Conservation (phyloP, 2,113 vertebrate genomes). For the Dissostichus mawsoni region DNA sequence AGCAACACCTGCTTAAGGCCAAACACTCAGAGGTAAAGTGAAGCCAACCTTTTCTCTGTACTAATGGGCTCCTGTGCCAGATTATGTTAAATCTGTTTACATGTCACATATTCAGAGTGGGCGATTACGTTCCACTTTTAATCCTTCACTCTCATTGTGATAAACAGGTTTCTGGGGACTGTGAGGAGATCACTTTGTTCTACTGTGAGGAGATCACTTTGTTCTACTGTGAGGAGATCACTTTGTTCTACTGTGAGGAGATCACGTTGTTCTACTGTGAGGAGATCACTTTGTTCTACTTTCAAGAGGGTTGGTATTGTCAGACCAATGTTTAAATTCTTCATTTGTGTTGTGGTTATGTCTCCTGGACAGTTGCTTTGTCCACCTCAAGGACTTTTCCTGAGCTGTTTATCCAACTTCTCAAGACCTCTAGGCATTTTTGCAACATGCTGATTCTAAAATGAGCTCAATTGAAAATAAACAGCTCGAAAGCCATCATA, state of each 20-base stretch:
- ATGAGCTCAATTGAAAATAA: conserved; percentile 22
- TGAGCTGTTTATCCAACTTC: conserved; percentile 21
- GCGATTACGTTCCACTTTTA: background rate
- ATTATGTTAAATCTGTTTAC: conserved; percentile 27
- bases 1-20: background rate
- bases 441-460: background rate
- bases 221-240: conserved; percentile 25
- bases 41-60: background rate
- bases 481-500: background rate
- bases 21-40: background rate
- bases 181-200: conserved; percentile 35
- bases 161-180: conserved; percentile 31
- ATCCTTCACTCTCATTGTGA: conserved; percentile 20
- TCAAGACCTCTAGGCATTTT: background rate
- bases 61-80: background rate
- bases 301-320: conserved; percentile 21
- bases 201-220: conserved; percentile 32
- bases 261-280: too few species aligned
- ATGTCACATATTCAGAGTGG: conserved; percentile 2
- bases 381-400: conserved; percentile 36
- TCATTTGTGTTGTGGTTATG: conserved; percentile 53
- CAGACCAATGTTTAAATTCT: conserved; percentile 36
- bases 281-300: conserved; percentile 39
- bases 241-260: conserved; percentile 46
- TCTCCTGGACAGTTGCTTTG: conserved; percentile 40